Percentiles rank a stretch among this genome's conserved stretches.
These are phyloP conservation scores for Parotocinclus haroldoi DNA, from an alignment of 2,797 vertebrate species.

Conservation along the genomic window DNA sequence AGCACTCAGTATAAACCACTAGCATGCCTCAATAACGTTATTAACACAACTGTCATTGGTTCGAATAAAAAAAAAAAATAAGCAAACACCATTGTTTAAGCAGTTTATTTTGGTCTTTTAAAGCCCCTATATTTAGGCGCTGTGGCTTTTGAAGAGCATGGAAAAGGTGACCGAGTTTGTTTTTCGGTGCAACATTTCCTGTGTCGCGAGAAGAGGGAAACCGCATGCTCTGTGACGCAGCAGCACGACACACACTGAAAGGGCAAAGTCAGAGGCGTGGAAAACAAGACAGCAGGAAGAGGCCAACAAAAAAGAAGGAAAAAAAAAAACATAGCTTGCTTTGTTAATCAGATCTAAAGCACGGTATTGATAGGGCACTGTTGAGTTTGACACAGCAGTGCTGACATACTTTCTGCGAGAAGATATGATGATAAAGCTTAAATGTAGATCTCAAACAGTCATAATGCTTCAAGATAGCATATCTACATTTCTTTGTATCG, in stretches of 20 bases:
- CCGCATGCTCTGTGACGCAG: constrained; percentile 71
- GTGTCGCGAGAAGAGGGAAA: constrained; percentile 68
- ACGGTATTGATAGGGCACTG: constrained; percentile 44
- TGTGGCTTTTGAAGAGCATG: constrained; percentile 68
- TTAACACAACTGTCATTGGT: constrained; percentile 63
- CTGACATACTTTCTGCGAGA: too few species aligned
- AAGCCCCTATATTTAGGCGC: constrained; percentile 69
- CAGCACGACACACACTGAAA: constrained; percentile 55
- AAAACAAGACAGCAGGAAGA: constrained; percentile 78
- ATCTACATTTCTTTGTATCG: too few species aligned
- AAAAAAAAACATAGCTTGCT: constrained; percentile 28
- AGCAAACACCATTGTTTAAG: constrained; percentile 61
- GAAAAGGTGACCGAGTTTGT: constrained; percentile 81
- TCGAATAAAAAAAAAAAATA: constrained; percentile 51
- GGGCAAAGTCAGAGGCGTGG: constrained; percentile 64
- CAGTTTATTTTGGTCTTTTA: constrained; percentile 69
- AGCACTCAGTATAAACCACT: neutral
- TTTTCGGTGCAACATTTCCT: constrained; percentile 77
- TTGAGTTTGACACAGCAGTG: too few species aligned
- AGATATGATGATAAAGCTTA: too few species aligned
- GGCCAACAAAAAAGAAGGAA: constrained; percentile 52
- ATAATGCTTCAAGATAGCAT: too few species aligned
- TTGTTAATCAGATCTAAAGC: constrained; percentile 34
- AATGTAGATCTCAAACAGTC: too few species aligned
- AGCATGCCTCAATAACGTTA: constrained; percentile 45